Conservation (phyloP, 2,797 vertebrate species). For the Acrocephalus scirpaceus region DNA sequence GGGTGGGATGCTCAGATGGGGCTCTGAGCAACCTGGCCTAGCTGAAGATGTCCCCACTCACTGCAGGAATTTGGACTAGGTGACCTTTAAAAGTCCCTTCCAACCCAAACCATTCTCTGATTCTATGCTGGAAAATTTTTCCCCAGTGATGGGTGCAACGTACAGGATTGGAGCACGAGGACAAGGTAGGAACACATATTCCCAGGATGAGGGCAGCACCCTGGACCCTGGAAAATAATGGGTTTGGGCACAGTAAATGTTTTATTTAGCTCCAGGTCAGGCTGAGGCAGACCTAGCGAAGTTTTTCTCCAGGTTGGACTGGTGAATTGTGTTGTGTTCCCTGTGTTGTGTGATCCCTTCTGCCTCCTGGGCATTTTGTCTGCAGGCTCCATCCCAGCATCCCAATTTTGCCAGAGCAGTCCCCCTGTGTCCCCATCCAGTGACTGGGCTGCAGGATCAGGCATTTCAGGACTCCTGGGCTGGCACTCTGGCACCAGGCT, state of each 20-base stretch:
- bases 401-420: neutral
- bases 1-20: neutral
- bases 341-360: neutral
- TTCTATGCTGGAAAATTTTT: neutral
- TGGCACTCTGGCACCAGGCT: neutral
- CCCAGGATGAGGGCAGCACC: neutral
- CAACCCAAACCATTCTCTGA: neutral
- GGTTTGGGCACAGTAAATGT: neutral
- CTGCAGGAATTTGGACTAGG: neutral
- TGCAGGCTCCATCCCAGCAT: fast-evolving
- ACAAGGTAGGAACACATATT: neutral
- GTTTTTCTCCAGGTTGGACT: neutral
- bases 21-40: neutral
- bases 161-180: neutral
- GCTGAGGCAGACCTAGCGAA: neutral
- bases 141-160: neutral
- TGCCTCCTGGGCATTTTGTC: neutral
- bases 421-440: neutral
- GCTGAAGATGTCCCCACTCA: neutral
- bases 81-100: neutral
- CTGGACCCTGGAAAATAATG: neutral
- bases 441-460: neutral
- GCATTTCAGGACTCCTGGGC: neutral
- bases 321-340: neutral
- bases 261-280: neutral